Conservation (phyloP, 2,113 vertebrate species). For the Tetraodon nigroviridis region DNA sequence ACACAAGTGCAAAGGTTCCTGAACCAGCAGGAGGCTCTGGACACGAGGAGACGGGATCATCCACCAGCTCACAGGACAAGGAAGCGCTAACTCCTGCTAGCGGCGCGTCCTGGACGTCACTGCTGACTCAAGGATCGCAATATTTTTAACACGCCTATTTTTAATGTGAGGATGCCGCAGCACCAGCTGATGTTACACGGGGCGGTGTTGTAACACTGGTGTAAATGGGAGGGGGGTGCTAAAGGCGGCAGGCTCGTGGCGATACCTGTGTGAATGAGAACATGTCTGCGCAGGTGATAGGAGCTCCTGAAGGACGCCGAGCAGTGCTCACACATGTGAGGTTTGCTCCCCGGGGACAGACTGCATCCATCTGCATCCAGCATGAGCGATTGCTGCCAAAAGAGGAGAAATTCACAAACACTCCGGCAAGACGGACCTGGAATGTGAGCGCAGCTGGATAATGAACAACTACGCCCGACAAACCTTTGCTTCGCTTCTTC, state of each 20-base stretch:
- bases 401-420: background rate
- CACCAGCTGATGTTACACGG: too few species aligned
- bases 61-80: too few species aligned
- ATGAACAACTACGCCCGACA: conserved; percentile 13
- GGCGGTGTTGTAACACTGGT: too few species aligned
- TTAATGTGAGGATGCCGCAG: too few species aligned
- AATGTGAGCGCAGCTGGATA: background rate
- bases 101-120: too few species aligned
- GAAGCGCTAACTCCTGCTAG: too few species aligned
- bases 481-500: conserved; percentile 82
- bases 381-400: conserved; percentile 70
- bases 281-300: conserved; percentile 94
- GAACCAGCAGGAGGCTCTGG: too few species aligned
- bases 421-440: background rate
- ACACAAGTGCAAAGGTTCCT: too few species aligned
- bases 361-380: conserved; percentile 83
- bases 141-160: too few species aligned
- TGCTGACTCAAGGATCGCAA: too few species aligned
- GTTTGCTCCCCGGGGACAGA: conserved; percentile 87
- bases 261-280: conserved; percentile 94
- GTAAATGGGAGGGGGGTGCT: too few species aligned
- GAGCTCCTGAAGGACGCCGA: conserved; percentile 93
- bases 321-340: conserved; percentile 96
- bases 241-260: background rate
- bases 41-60: too few species aligned